Percentiles rank a stretch among this genome's conserved stretches.
Conservation (phyloP, 2,113 vertebrate genomes). For the Acinonyx jubatus region DNA sequence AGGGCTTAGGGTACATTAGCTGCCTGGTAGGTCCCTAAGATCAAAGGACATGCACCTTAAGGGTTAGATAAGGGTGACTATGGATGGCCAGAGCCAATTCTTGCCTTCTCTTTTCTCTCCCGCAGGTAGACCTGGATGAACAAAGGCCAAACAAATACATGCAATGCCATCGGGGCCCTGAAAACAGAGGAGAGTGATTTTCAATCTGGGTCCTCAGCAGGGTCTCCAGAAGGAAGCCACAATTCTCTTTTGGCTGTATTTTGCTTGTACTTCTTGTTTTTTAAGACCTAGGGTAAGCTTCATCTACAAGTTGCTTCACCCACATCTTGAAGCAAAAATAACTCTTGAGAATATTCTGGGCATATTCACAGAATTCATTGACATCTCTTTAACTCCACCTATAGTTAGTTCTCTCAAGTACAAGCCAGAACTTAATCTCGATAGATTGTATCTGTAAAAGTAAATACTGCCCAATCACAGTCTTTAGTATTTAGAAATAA, state of each 20-base stretch:
- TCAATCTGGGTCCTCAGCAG: background rate
- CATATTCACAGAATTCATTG: conserved; percentile 58
- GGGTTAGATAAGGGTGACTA: background rate
- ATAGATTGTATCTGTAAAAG: background rate
- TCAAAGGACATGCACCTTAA: background rate
- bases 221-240: background rate
- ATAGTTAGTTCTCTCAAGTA: conserved; percentile 12
- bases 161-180: background rate
- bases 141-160: background rate
- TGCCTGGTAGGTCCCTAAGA: background rate
- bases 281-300: conserved; percentile 34
- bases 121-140: background rate
- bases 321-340: conserved; percentile 67
- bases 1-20: background rate
- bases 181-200: background rate
- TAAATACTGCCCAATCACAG: background rate
- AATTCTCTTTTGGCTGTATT: conserved; percentile 8
- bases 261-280: conserved; percentile 8
- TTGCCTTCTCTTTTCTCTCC: background rate
- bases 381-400: conserved; percentile 58
- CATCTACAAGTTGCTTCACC: conserved; percentile 48
- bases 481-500: background rate
- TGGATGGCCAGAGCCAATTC: background rate
- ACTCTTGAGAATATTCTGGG: conserved; percentile 59
- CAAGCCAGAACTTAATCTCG: background rate